Base-by-base conservation (phyloP, 2,797 vertebrate species). In the Propithecus deckenii region DNA sequence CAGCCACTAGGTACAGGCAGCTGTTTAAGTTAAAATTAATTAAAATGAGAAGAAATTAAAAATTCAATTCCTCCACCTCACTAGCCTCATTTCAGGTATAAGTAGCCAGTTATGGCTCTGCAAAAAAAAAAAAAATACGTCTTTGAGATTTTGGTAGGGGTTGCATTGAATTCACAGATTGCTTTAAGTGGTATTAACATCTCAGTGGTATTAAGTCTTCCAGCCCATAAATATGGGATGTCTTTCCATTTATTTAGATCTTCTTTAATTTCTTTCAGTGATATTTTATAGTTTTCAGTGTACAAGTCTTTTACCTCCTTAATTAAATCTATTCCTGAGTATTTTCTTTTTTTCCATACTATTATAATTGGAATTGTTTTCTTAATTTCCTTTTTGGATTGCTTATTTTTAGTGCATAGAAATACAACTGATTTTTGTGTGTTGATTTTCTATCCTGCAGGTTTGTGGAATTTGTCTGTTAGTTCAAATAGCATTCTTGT, bases 301-400 rank as follows among this genome's bases (percentile, higher is more conserved):
- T 46, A 28, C 0, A 4, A 81, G 41, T 67, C 41, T 85, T 80
- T 95, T 28, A 14, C 23, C 38, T 35, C 55, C 50, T 50, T 76
- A 8, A 30, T 50, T 87, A 35, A 10, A 65, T 75, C 38, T 76
- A 32, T 88, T 69, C 15, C 22, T 92, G 35, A 61, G 41, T 75
- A 43, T 69, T 59, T 65, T 65, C 23, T 95, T 91, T 9, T 69
- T 55, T 74, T 50, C 43, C 23, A 14, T 89, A 7, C n/a, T 76
- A 18, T 50, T 85, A 22, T 84, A 85, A 59, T 55, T 81, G 41
- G 52, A 87, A 87, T 38, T 81, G 1, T 46, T 80, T 89, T 80
- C 59, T 95, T 71, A 59, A 43, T 95, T 86, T 89, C 17, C n/a
- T 63, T 87, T 94, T 71, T 20, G 12, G 84, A 23, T 95, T 88